Evolutionary conservation across 1,140 invertebrate species (phyloP), one percentile per base, ranked within the genome.

Genomic region (Ooceraea biroi): DNA sequence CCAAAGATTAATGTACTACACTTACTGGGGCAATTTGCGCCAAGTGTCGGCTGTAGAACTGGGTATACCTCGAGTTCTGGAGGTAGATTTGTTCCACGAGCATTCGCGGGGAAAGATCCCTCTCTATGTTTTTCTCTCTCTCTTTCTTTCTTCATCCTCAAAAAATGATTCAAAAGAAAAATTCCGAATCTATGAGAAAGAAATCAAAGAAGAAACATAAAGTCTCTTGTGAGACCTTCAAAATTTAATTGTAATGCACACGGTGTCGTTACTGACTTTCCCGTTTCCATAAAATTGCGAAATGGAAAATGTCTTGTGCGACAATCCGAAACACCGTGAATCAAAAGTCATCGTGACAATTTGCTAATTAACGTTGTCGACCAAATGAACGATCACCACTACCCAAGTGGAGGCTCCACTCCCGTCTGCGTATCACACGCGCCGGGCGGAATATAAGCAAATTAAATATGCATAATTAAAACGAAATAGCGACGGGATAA

Each of bases 1-100:
- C 93, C 94, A 94, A 94, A 94, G 94, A 94, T 94, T 94, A 94
- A 94, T 94, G 94, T 92, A 94, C 91, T 93, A 93, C 92, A 94
- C 92, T 94, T 94, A 94, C 93, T 92, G 82, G 91, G 93, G 93
- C 93, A 94, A 94, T 94, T 94, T 94, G 92, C 91, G 90, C 92
- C 92, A 93, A 93, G 91, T 93, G 92, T 92, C 90, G 89, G 91
- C 82, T 77, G 74, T 89, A 86, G 84, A 86, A 82, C 73, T 85
- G 73, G 73, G 73, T 88, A 86, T 84, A 86, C 87, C 87, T 76
- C 88, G 74, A 61, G 73, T 83, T 82, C 73, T 74, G 52, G 72
- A 86, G 87, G 84, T 89, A 89, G 88, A 89, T 88, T 88, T 88
- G 84, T 89, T 88, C 76, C 76, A 88, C 73, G 63, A 36, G 66